Evolutionary conservation across 2,797 vertebrate species (phyloP), one percentile per base, ranked within the genome.

Genomic region (Erethizon dorsatum): DNA sequence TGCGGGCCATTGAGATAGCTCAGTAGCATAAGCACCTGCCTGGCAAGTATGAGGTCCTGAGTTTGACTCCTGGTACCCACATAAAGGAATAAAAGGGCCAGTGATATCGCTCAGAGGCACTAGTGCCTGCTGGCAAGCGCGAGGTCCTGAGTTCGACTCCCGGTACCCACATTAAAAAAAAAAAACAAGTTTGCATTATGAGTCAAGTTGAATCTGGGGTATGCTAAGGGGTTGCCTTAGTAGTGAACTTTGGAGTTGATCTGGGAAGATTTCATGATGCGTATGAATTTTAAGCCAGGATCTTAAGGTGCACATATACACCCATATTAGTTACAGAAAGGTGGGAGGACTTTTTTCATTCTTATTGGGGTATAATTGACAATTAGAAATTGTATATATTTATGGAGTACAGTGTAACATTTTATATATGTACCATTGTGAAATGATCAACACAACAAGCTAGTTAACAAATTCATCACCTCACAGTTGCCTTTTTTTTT

Each of bases 281-380:
- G 94, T 14, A 57, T 65, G 45, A 83, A 91, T 91, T 91, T 96
- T 84, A 95, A 84, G 18, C n/a, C 50, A 85, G n/a, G 9, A 87
- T 41, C 80, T 86, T 92, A 87, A 94, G 33, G 56, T 61, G 8
- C 24, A 73, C n/a, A 80, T 11, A 15, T 61, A 90, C 94, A 87
- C 33, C 41, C 33, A 10, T 82, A 52, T 50, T 90, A 63, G 45
- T 94, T 88, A 73, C 4, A 92, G 45, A 90, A 80, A 52, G 54
- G 18, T 45, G 4, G 65, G 45, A 95, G 28, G 50, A 52, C 33
- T 57, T 78, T 45, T 57, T 59, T 52, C 41, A 37, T 90, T 90
- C 54, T 84, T 78, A 31, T n/a, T 59, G 61, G 6, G 26, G 1
- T 57, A 52, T 90, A 85, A 47, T 90, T 59, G 56, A 77, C 57